Evolutionary conservation across 2,888 invertebrate species (phyloP), one percentile per base, ranked within the genome.

Genomic region (Hydriomena furcata): DNA sequence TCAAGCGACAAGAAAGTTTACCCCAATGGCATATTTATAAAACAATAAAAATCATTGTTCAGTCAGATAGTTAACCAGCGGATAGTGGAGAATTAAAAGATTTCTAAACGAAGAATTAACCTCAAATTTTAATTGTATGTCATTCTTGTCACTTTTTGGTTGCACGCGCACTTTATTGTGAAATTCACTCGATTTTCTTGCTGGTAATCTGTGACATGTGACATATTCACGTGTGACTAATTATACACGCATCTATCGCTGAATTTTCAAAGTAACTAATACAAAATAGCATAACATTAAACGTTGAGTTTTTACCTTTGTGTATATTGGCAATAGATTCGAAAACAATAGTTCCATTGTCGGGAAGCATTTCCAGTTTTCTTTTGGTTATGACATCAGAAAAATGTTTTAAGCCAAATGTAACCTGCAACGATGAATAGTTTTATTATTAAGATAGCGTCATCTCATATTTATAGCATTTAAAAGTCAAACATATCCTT

Each of bases 321-420:
- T 96, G 96, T 83, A 97, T 96, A 76, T 95, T 94, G 76, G 97
- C 96, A 63, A 98, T 96, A 46, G 96, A 96, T 84, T 98, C 98
- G 78, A 98, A 92, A 58, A 98, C 96, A 70, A 98, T 95, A 38
- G 97, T 97, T 57, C 97, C 97, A 83, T 98, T 97, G 58, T 97
- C 98, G 1, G 98, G 97, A 66, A 98, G 91, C 93, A 98, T 97
- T 91, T 98, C 97, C 72, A 97, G 91, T 84, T 96, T 98, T 82
- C 96, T 94, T 87, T 97, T 97, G 54, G 95, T 94, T 63, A 98
- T 96, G 55, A 98, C 98, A 91, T 98, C 98, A 68, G 96, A 94
- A 83, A 98, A 97, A 89, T 97, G 98, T 76, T 95, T 95, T 62
- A 98, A 90, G 34, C 89, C 89, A 69, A 88, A 88, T 67, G 86